These are phyloP conservation scores for Epizoanthus fatuus DNA, from an alignment of 92 coral and sea anemone species.

Conservation along the genomic window DNA sequence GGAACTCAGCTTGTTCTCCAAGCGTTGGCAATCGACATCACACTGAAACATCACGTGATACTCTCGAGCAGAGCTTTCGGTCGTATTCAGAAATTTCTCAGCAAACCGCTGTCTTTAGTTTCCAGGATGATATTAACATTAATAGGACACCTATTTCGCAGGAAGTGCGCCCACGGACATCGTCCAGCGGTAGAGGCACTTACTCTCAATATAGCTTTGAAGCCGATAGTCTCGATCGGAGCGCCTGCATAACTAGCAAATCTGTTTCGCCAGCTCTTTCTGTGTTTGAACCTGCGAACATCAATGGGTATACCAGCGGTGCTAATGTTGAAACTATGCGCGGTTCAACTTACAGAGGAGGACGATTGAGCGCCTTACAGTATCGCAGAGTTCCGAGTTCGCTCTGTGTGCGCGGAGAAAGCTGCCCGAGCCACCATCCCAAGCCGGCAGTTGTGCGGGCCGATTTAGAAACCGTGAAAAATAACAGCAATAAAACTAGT, in stretches of 20 bases:
- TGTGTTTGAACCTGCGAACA: slow-evolving; percentile 11
- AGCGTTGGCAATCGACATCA: background rate
- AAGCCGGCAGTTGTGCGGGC: background rate
- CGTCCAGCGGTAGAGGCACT: slow-evolving; percentile 68
- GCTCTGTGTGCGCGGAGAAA: slow-evolving; percentile 20
- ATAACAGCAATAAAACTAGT: too few relatives aligned
- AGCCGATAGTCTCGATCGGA: slow-evolving; percentile 52
- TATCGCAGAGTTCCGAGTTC: slow-evolving; percentile 45
- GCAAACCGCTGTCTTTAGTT: background rate
- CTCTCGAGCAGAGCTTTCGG: slow-evolving; percentile 25
- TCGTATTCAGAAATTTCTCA: background rate
- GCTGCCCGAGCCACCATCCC: slow-evolving; percentile 11
- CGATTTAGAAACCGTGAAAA: too few relatives aligned
- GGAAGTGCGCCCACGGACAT: slow-evolving; percentile 21
- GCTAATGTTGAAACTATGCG: background rate
- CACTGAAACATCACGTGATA: background rate
- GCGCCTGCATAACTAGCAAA: background rate
- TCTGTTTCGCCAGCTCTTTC: background rate
- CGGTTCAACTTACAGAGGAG: slow-evolving; percentile 45
- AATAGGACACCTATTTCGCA: background rate
- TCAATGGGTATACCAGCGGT: background rate
- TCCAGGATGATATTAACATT: background rate
- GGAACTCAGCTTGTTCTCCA: background rate
- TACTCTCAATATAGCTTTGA: slow-evolving; percentile 53
- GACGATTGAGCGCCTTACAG: slow-evolving; percentile 56